These are phyloP conservation scores for Cephus runcator DNA, from an alignment of 2,888 invertebrate genomes.

Conservation along the genomic window DNA sequence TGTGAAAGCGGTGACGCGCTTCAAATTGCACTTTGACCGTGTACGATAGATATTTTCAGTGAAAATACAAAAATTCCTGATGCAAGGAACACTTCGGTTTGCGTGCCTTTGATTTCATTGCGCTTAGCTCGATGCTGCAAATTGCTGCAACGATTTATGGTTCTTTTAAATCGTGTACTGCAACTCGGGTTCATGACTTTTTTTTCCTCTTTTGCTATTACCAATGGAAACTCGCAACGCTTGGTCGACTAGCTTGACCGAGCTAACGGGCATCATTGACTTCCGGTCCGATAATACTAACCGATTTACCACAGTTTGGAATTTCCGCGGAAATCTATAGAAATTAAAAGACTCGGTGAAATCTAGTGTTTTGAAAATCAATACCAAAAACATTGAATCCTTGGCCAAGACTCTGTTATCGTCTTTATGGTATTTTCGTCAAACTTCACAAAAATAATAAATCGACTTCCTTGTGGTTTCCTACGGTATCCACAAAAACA, in stretches of 20 bases:
- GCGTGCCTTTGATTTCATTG: background rate
- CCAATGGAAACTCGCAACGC: background rate
- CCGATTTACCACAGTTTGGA: background rate
- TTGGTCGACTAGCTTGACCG: background rate
- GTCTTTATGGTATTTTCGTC: background rate
- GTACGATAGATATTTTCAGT: background rate
- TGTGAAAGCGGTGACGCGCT: background rate
- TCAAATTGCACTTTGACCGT: background rate
- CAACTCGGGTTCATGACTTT: background rate
- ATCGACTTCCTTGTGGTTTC: background rate
- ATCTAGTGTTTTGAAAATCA: too few species aligned
- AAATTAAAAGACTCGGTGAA: background rate
- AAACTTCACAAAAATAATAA: background rate
- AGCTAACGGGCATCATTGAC: constrained; percentile 1
- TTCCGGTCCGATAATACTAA: background rate
- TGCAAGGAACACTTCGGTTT: background rate
- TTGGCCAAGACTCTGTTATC: background rate
- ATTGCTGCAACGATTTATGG: background rate
- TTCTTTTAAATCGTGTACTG: background rate
- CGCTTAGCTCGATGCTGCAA: background rate
- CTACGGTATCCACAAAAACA: background rate
- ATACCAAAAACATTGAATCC: too few species aligned
- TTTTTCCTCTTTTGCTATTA: background rate
- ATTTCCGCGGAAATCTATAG: background rate
- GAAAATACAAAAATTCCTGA: background rate